These are phyloP conservation scores for Protobothrops flavoviridis DNA, from an alignment of 2,113 vertebrate genomes.

Conservation along the genomic window DNA sequence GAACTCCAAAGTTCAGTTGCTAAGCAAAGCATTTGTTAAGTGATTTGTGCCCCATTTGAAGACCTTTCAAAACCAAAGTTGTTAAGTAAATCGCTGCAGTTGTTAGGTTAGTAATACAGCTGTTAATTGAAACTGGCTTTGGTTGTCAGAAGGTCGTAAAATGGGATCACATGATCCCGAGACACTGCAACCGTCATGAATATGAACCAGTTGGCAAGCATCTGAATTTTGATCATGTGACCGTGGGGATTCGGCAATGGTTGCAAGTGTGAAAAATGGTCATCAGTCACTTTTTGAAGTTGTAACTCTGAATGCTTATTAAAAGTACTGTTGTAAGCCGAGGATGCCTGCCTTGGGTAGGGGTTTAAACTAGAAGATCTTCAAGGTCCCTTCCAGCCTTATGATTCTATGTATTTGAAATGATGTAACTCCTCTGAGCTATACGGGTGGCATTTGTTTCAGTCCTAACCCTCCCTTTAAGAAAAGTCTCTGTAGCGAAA, in stretches of 20 bases:
- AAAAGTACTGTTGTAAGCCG: neutral
- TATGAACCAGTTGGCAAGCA: neutral
- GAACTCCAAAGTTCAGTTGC: neutral
- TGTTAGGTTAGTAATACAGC: no score
- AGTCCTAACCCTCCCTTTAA: neutral
- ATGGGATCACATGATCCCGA: neutral
- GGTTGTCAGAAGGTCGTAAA: neutral
- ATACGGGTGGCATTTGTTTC: neutral
- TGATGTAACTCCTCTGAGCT: neutral
- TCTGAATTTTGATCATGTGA: neutral
- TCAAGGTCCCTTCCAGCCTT: neutral
- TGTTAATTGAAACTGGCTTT: neutral
- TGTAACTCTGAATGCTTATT: neutral
- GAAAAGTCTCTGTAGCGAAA: neutral
- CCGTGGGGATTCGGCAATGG: neutral
- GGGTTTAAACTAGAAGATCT: neutral
- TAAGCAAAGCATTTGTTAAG: neutral
- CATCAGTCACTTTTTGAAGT: neutral
- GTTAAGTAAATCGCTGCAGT: no score
- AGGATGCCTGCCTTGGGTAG: neutral
- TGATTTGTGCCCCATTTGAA: no score
- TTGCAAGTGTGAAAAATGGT: neutral
- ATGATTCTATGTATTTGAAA: neutral
- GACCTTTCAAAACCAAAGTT: no score
- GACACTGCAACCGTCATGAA: neutral